Evolutionary conservation across 2,797 vertebrate species (phyloP), one percentile per base, ranked within the genome.

Genomic region (Macropodus opercularis): DNA sequence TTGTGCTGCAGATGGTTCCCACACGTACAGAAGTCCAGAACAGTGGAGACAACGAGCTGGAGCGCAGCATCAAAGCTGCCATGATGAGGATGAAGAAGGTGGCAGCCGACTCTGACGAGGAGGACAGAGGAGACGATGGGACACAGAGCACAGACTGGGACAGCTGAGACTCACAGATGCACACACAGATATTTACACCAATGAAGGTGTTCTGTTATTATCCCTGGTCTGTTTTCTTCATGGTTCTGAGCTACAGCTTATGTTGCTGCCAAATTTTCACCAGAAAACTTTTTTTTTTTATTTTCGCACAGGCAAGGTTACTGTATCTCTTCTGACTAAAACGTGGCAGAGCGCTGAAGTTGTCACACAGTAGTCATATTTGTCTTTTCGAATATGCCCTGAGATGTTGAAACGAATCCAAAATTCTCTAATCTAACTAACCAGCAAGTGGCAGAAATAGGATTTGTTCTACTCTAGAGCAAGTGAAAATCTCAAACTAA

Each of bases 61-160:
- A 99, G 88, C 92, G 78, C 17, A 98, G 95, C 88, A 98, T 98
- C 83, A 94, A 93, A 82, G 95, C 94, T 0, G 96, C 92, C 56
- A 96, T 99, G 85, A 88, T 95, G 90, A 94, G 97, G 83, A 98
- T 99, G 92, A 96, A 97, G 90, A 95, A 91, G 56, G 94, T 95
- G 41, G 93, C 95, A 0, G 87, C 93, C 0, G 96, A 96, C 80
- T 98, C 96, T 0, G 96, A 98, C 15, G 93, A 94, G 0, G 94
- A 95, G 0, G 82, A 94, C 52, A 32, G 63, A 70, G 92, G 92
- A 48, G 88, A 84, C 0, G 87, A 89, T 0, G 94, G 95, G 50
- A 85, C 70, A 32, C 90, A 65, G 11, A 91, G 75, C 0, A 61
- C 69, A 1, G 95, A 97, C 13, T 99, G 97, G 97, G 95, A 96